Conservation (phyloP, 2,888 invertebrate species). For the Macrosiphum euphorbiae region DNA sequence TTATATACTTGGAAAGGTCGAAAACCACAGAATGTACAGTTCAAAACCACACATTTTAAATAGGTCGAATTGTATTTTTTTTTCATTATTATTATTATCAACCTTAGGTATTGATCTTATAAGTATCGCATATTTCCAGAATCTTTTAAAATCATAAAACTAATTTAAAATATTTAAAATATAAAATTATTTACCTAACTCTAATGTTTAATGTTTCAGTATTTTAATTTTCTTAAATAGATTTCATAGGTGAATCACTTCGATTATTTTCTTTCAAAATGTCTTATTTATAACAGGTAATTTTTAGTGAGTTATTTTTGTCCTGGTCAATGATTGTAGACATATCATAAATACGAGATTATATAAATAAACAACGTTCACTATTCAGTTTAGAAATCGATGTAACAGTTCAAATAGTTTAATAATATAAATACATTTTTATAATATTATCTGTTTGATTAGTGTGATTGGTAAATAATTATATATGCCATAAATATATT, state of each 20-base stretch:
- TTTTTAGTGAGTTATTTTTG: not conserved
- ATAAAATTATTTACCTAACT: not conserved
- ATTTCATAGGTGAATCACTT: not conserved
- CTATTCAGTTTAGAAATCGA: not conserved
- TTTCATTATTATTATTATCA: not conserved
- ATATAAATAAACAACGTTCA: not conserved
- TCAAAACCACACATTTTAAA: constrained; percentile 2
- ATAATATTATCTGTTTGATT: not conserved
- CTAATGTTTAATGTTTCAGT: not conserved
- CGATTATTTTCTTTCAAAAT: not conserved
- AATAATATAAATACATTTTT: not conserved
- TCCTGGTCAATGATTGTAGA: not conserved
- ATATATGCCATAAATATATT: too few species aligned
- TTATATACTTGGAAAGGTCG: not conserved
- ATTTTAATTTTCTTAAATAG: not conserved
- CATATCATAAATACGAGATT: not conserved
- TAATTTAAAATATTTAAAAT: not conserved
- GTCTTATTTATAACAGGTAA: not conserved
- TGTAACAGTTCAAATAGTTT: not conserved
- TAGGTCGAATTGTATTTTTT: not conserved
- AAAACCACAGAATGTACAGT: not conserved
- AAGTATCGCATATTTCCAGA: not conserved
- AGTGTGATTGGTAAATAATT: not conserved
- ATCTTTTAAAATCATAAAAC: not conserved
- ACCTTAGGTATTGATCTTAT: not conserved